Evolutionary conservation across 2,888 invertebrate species (phyloP), one percentile per base, ranked within the genome.

Genomic region (Meloe dianella): DNA sequence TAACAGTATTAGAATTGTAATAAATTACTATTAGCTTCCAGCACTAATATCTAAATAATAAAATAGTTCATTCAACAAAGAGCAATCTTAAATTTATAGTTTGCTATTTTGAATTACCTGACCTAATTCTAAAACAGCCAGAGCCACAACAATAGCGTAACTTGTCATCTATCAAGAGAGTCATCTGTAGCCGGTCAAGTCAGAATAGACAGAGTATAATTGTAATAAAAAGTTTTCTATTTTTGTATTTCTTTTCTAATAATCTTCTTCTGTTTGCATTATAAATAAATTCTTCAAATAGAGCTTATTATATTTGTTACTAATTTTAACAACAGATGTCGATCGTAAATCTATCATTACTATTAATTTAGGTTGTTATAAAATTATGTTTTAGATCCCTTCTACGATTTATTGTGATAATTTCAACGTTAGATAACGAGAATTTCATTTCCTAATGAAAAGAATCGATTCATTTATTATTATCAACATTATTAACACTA

Each of bases 251-350:
- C 4, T 4, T 3, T 27, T 2, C 27, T 27, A 27, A 27, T 27
- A 27, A 27, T 27, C 8, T 35, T 20, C 3, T 5, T 5, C 1
- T 22, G 0, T 20, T 22, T 17, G 57, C 29, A 35, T 29, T 14
- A 35, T 58, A 35, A 32, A 57, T 22, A 57, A 57, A 7, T 27
- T 57, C 17, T 7, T 22, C 20, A 57, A 29, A 17, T 29, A 24
- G 5, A 30, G 20, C 32, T 57, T 29, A n/a, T 29, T 9, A 10
- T 17, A 57, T 27, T 58, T 58, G 20, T 29, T 30, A 27, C 24
- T 60, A 51, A 60, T 30, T 29, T 60, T 60, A 64, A 59, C n/a
- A 64, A 54, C 64, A 64, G 54, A 64, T 64, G 64, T 64, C 60
- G 60, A 57, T 38, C 30, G 60, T 60, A 64, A 64, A 64, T 64